Base-by-base conservation (phyloP, 2,113 vertebrate species). In the Mirounga angustirostris region DNA sequence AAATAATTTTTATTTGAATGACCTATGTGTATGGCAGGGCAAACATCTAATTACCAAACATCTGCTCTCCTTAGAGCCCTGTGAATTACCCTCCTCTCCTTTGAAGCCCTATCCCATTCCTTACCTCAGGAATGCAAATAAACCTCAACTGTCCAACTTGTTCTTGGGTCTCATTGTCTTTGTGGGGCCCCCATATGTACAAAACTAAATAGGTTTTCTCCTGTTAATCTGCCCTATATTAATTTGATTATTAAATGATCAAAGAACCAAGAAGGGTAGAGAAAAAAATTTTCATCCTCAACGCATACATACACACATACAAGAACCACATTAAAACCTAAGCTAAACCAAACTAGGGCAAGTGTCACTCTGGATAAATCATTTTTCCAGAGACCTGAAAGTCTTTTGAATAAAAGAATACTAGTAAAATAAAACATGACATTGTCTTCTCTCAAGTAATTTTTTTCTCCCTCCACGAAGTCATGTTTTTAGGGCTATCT, bases 311-410 rank as follows among this genome's bases (percentile, higher is more conserved):
- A 58, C 19, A 59, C 11, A 67, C 30, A 63, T 9, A 50, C 9
- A 88, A 30, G 21, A 52, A 52, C 3, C 7, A 86, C 36, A 78
- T 24, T 65, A 82, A 94, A 86, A 86, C 5, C 5, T 58, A 82
- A 11, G 2, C 11, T 84, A 89, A 78, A 86, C 36, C 36, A 58
- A 76, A 74, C 3, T 16, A 89, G 50, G 9, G 3, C 21, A 67
- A 61, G 4, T 40, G 4, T 58, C 36, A 43, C 58, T 89, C 28
- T 65, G 24, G 26, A 74, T 81, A 94, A 90, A n/a, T 22, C 9
- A 5, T 69, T 90, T 96, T 92, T 67, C 59, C 50, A 97, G 6
- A 69, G 30, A 76, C n/a, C 28, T 86, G n/a, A 81, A 16, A 46
- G 28, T 79, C 7, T 28, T 50, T 89, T 76, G 43, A 69, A 65